Conservation (phyloP, 2,797 vertebrate genomes). For the Neosilurus hyrtlii region DNA sequence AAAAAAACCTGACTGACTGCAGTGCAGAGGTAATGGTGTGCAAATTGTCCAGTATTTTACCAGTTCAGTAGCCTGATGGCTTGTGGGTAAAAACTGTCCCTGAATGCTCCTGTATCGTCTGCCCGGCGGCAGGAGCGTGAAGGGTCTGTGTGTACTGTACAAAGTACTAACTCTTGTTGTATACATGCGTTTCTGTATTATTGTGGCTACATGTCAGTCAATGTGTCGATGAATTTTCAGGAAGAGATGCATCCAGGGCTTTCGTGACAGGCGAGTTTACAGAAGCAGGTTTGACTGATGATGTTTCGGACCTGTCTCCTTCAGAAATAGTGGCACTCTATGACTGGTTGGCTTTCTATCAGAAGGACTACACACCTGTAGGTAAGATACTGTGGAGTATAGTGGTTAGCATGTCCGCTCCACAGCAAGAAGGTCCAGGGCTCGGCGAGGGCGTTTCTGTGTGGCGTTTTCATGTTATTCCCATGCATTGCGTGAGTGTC, state of each 20-base stretch:
- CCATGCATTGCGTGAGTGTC: too few relatives aligned
- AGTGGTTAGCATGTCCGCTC: too few relatives aligned
- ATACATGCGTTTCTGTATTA: neutral
- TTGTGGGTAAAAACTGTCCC: too few relatives aligned
- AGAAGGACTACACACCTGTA: constrained; percentile 74
- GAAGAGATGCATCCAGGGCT: constrained; percentile 84
- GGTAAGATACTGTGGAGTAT: constrained; percentile 68
- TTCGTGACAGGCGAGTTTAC: constrained; percentile 91
- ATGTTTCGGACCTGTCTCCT: constrained; percentile 78
- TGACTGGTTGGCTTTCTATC: constrained; percentile 87
- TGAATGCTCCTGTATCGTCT: too few relatives aligned
- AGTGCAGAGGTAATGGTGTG: too few relatives aligned
- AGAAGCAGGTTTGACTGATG: constrained; percentile 78
- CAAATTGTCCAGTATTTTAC: too few relatives aligned
- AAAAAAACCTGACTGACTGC: too few relatives aligned
- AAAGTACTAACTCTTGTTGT: neutral
- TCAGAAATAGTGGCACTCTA: constrained; percentile 77
- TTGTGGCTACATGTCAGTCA: neutral
- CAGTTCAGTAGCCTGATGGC: too few relatives aligned
- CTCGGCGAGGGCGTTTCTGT: too few relatives aligned
- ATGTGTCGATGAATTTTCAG: constrained; percentile 61
- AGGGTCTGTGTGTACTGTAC: neutral
- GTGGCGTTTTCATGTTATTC: too few relatives aligned
- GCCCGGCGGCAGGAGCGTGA: too few relatives aligned
- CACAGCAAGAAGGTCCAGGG: too few relatives aligned